Percentiles rank a stretch among this genome's conserved stretches.
Conservation (phyloP, 2,888 invertebrate genomes). For the Saturnia japonica region DNA sequence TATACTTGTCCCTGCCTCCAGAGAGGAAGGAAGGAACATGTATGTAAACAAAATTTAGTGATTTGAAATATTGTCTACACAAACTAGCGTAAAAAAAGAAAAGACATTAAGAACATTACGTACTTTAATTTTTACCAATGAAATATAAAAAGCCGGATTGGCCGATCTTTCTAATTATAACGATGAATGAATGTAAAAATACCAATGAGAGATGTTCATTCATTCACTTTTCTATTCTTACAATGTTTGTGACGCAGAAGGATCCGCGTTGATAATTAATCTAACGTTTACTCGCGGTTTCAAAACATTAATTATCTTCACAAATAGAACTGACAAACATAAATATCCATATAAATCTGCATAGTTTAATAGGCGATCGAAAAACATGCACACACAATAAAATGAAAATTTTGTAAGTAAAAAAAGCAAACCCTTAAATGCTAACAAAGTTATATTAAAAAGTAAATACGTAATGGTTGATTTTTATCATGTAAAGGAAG, state of each 20-base stretch:
- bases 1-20: too few species aligned
- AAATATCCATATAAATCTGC: constrained; percentile 28
- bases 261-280: constrained; percentile 9
- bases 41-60: too few species aligned
- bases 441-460: constrained; percentile 7
- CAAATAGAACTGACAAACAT: constrained; percentile 29
- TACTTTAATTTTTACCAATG: neutral
- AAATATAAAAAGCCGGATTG: constrained; percentile 2
- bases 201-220: constrained; percentile 18
- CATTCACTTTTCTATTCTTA: constrained; percentile 28
- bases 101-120: neutral
- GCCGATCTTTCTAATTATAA: constrained; percentile 17
- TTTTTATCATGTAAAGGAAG: constrained; percentile 15
- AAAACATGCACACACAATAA: constrained; percentile 40
- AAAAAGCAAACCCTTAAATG: constrained; percentile 8
- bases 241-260: constrained; percentile 22
- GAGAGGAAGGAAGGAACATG: too few species aligned
- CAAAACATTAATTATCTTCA: constrained; percentile 19
- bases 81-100: too few species aligned
- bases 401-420: constrained; percentile 31
- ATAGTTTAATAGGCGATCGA: constrained; percentile 26
- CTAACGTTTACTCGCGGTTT: neutral
- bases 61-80: too few species aligned
- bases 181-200: constrained; percentile 19
- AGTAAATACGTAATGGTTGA: constrained; percentile 11